Percentiles rank a stretch among this genome's conserved stretches.
phyloP scores from a whole-genome alignment of 2,797 vertebrate genomes.

The Pseudotriccus pelzelni region DNA sequence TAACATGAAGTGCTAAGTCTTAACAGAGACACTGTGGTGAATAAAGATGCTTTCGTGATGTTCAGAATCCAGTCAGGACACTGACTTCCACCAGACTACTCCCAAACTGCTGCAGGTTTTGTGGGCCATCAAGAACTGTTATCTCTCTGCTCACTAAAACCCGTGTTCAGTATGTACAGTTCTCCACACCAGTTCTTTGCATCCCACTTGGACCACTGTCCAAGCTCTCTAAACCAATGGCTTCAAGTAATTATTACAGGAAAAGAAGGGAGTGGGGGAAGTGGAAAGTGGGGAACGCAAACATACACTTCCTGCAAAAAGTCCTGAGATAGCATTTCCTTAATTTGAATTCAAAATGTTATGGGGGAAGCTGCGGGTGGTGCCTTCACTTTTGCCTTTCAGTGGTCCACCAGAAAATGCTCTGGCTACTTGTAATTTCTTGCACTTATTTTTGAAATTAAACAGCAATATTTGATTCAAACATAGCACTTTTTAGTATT shows the following conservation, averaged over 20 bases:
- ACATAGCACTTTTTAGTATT: background rate
- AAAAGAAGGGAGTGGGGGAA: background rate
- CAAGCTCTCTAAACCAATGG: background rate
- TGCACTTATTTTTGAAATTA: background rate
- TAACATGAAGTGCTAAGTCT: background rate
- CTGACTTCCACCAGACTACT: background rate
- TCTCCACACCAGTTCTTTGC: background rate
- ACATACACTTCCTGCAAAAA: background rate
- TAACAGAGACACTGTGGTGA: background rate
- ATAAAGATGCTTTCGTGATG: background rate
- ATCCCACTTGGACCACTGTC: background rate
- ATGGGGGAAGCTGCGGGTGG: background rate
- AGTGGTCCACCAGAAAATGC: background rate
- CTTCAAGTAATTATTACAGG: background rate
- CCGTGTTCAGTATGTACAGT: background rate
- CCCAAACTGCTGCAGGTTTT: background rate
- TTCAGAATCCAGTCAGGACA: background rate
- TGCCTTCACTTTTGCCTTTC: background rate
- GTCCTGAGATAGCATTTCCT: background rate
- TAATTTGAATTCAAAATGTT: background rate
- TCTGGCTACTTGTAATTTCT: background rate
- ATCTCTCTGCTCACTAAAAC: background rate
- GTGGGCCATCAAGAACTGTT: background rate
- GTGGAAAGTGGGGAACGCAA: background rate
- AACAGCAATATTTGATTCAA: background rate